Conservation (phyloP, 2,113 vertebrate genomes). For the Chloroceryle aenea region DNA sequence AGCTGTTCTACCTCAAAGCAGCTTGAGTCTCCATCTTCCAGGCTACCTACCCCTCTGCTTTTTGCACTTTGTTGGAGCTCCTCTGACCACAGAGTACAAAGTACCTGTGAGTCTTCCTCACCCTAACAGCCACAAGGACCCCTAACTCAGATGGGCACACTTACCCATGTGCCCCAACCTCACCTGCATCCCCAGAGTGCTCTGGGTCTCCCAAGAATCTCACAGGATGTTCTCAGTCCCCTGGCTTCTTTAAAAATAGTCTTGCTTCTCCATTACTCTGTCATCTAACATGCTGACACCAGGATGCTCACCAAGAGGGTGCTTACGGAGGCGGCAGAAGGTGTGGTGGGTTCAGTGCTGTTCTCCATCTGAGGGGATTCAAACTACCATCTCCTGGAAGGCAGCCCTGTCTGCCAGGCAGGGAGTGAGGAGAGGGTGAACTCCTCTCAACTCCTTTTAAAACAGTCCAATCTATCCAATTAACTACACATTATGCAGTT, state of each 20-base stretch:
- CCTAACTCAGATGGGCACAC: background rate
- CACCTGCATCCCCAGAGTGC: background rate
- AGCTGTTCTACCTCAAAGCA: background rate
- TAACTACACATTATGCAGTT: background rate
- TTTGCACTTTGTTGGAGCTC: background rate
- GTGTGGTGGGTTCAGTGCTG: background rate
- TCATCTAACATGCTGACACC: fast-evolving
- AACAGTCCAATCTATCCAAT: background rate
- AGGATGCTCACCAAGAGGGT: background rate
- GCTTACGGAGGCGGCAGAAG: background rate
- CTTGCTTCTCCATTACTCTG: background rate
- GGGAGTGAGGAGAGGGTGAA: background rate
- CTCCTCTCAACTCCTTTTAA: background rate
- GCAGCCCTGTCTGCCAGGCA: background rate
- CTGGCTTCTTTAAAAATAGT: background rate
- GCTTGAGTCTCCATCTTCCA: background rate
- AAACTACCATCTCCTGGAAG: background rate
- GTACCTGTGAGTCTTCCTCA: background rate
- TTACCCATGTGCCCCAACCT: background rate
- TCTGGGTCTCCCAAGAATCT: background rate
- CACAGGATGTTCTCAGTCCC: background rate
- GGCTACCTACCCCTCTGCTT: background rate
- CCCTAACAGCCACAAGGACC: fast-evolving
- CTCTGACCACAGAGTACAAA: fast-evolving
- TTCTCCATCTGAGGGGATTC: background rate